Conservation (phyloP, 2,797 vertebrate species). For the Centroberyx gerrardi region DNA sequence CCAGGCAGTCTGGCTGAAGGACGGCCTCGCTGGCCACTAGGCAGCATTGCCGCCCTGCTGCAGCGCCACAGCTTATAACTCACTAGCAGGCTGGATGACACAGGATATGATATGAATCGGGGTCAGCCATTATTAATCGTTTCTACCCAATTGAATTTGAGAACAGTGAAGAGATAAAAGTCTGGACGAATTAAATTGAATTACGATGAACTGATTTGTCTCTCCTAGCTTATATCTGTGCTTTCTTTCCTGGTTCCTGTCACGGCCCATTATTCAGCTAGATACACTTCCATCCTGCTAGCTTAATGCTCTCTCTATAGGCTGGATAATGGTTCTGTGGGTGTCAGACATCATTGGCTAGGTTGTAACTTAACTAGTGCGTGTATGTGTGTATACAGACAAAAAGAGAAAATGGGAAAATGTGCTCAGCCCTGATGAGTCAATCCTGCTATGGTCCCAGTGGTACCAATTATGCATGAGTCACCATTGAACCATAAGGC, state of each 20-base stretch:
- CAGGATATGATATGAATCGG: not conserved
- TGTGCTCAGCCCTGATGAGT: slow-evolving; percentile 37
- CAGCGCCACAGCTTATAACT: slow-evolving; percentile 25
- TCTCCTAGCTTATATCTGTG: slow-evolving; percentile 1
- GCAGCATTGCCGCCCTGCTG: not conserved
- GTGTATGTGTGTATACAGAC: not conserved
- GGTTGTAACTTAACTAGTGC: not conserved
- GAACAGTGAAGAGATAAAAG: slow-evolving; percentile 14
- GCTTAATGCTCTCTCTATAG: not conserved
- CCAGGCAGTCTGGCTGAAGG: not conserved
- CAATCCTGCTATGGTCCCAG: slow-evolving; percentile 9
- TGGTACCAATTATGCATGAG: slow-evolving; percentile 36
- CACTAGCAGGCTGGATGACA: not conserved
- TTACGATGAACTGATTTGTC: slow-evolving; percentile 31
- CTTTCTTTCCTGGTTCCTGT: slow-evolving; percentile 17
- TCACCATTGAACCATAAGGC: slow-evolving; percentile 40
- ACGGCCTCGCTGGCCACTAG: too few species aligned
- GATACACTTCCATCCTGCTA: slow-evolving; percentile 1
- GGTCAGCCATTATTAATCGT: slow-evolving; percentile 19
- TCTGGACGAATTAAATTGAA: slow-evolving; percentile 14
- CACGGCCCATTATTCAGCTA: slow-evolving; percentile 1
- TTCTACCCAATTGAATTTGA: slow-evolving; percentile 17
- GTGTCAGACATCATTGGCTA: not conserved
- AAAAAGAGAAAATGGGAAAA: not conserved
- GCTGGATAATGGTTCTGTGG: not conserved